A percentile compares a stretch with the other conserved stretches of the same genome.
These are phyloP conservation scores for Pterocles burchelli DNA, from an alignment of 2,113 vertebrate genomes.

Conservation along the genomic window DNA sequence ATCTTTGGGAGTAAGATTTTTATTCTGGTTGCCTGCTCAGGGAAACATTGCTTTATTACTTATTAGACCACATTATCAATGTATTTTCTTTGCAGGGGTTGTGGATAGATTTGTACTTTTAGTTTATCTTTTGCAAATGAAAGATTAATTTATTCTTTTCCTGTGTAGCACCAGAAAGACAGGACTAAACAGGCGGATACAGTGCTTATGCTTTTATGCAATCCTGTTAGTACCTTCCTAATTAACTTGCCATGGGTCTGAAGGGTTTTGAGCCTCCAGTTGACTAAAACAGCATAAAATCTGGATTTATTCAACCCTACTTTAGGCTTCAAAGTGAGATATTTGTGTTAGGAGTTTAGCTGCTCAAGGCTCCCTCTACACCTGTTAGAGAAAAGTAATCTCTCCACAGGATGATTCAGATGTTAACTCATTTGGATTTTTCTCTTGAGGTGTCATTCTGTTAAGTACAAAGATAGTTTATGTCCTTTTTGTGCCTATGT, in stretches of 20 bases:
- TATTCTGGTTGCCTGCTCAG: not conserved
- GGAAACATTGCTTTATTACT: not conserved
- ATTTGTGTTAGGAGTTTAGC: not conserved
- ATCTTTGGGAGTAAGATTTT: not conserved
- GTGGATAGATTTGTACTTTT: not conserved
- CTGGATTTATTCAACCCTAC: not conserved
- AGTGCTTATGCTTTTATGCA: not conserved
- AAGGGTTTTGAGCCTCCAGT: not conserved
- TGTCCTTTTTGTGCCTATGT: not conserved
- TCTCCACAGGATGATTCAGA: not conserved
- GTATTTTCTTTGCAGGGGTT: not conserved
- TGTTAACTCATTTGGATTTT: slow-evolving; percentile 3
- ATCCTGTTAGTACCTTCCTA: not conserved
- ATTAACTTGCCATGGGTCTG: not conserved
- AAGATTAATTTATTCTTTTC: not conserved
- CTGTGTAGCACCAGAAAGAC: not conserved
- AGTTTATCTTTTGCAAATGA: not conserved
- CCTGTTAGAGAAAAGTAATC: not conserved
- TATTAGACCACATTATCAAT: not conserved
- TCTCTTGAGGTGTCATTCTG: not conserved
- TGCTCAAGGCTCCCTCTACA: not conserved
- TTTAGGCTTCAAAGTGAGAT: not conserved
- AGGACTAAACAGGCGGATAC: not conserved
- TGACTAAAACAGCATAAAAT: not conserved
- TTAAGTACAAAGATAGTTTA: not conserved